A percentile compares a stretch with the other conserved stretches of the same genome.
These are phyloP conservation scores for Tetrapedia diversipes DNA, from an alignment of 2,888 invertebrate genomes.

Conservation along the genomic window DNA sequence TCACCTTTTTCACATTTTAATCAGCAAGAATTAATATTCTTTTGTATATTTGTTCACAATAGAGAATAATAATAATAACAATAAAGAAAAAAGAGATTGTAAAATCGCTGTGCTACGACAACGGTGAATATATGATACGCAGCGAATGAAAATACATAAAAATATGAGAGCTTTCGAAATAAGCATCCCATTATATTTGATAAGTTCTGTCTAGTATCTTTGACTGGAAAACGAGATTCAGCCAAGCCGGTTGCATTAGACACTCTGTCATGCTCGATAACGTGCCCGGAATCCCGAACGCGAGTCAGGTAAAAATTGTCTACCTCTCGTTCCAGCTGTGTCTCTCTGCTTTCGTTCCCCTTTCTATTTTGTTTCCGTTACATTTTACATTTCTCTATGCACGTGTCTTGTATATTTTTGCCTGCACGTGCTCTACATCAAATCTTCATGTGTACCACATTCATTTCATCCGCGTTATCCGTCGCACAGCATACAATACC, in stretches of 20 bases:
- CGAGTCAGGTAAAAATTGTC: not conserved
- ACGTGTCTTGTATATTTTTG: slow-evolving; percentile 1
- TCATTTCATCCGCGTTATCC: not conserved
- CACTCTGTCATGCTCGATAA: not conserved
- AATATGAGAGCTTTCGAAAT: not conserved
- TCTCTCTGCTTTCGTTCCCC: not conserved
- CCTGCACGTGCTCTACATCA: not conserved
- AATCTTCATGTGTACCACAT: not conserved
- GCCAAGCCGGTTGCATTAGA: not conserved
- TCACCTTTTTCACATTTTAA: no score
- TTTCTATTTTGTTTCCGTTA: not conserved
- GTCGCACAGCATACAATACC: not conserved
- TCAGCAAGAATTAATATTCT: no score
- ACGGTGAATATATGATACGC: no score
- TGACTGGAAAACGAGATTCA: not conserved
- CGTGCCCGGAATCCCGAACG: not conserved
- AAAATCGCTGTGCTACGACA: no score
- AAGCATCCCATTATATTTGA: not conserved
- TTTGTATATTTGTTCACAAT: no score
- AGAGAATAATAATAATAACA: no score
- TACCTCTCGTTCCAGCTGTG: not conserved
- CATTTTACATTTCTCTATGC: not conserved
- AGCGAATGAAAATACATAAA: not conserved
- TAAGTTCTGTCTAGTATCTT: not conserved
- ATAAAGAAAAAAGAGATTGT: no score